Conservation (phyloP, 2,113 vertebrate genomes). For the Gopherus flavomarginatus region DNA sequence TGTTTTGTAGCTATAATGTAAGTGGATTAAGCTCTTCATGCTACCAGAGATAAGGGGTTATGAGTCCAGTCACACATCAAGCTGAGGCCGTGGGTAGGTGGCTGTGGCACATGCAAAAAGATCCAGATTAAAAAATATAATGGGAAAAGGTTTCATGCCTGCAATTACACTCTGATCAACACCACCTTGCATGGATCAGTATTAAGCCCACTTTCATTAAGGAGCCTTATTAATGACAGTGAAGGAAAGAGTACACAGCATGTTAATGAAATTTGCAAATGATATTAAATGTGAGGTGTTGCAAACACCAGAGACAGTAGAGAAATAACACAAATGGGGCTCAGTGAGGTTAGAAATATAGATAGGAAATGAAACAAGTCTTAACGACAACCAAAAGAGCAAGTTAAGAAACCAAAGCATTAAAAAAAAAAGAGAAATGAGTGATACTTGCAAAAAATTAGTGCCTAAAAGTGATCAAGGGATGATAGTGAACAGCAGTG, state of each 20-base stretch:
- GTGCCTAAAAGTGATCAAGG: accelerated
- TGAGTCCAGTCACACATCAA: conserved; percentile 17
- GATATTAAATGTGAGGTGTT: background rate
- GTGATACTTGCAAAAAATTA: background rate
- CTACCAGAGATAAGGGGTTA: background rate
- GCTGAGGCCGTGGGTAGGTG: background rate
- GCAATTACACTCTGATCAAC: background rate
- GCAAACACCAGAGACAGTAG: background rate
- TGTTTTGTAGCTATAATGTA: background rate
- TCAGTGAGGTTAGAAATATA: background rate
- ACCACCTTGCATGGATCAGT: accelerated
- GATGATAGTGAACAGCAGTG: background rate
- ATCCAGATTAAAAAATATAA: background rate
- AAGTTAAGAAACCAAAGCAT: accelerated
- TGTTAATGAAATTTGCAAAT: background rate
- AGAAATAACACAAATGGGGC: background rate
- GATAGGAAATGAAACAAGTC: background rate
- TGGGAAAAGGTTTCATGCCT: background rate
- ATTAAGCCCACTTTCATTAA: background rate
- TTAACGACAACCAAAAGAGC: background rate
- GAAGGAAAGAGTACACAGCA: background rate
- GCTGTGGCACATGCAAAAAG: background rate
- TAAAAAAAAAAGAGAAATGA: background rate
- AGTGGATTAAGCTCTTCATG: conserved; percentile 18
- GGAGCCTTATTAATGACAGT: background rate